Evolutionary conservation across 1,140 invertebrate genomes (phyloP).

Genomic region (Calephelis nemesis): DNA sequence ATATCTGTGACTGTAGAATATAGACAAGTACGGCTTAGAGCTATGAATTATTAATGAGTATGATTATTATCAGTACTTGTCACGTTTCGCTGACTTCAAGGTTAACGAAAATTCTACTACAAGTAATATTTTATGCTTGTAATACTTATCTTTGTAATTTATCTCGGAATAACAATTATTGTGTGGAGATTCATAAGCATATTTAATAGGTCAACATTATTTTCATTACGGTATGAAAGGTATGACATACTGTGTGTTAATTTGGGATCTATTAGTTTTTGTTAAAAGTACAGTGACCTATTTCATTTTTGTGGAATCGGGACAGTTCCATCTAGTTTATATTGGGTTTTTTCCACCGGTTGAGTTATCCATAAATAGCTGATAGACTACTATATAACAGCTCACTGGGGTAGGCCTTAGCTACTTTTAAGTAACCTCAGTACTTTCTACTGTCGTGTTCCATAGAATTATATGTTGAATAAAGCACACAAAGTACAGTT

Average conservation of each 20-base stretch:
- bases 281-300: too few species aligned
- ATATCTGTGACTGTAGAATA: slow-evolving; percentile 17
- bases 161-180: slow-evolving; percentile 13
- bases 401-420: too few species aligned
- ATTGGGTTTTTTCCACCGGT: too few species aligned
- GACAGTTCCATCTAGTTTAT: too few species aligned
- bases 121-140: slow-evolving; percentile 15
- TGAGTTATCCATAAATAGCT: too few species aligned
- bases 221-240: slow-evolving; percentile 3
- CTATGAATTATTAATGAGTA: slow-evolving; percentile 16
- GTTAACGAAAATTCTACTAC: slow-evolving; percentile 14
- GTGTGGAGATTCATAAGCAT: not conserved
- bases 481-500: too few species aligned
- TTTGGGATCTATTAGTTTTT: not conserved
- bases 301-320: too few species aligned
- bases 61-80: slow-evolving; percentile 16
- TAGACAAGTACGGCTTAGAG: slow-evolving; percentile 1
- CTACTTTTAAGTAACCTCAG: too few species aligned
- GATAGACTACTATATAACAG: too few species aligned
- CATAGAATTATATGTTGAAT: too few species aligned
- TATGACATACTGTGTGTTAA: not conserved
- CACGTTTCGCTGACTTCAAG: slow-evolving; percentile 13
- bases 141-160: slow-evolving; percentile 10
- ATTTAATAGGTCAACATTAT: not conserved
- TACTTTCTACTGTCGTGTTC: too few species aligned